Conservation (phyloP, 2,113 vertebrate species). For the Leuciscus idus region DNA sequence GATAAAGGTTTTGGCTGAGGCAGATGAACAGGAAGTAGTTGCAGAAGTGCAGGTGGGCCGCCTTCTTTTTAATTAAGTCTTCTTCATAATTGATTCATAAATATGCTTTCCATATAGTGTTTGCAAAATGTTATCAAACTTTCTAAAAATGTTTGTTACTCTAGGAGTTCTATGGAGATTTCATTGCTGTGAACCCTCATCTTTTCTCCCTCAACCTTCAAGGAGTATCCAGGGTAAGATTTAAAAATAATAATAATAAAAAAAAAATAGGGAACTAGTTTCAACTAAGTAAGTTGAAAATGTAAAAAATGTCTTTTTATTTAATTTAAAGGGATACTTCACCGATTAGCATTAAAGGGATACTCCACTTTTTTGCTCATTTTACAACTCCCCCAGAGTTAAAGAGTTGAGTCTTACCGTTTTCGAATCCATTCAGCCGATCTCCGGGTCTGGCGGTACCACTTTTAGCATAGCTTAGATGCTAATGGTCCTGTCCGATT, state of each 20-base stretch:
- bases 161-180: constrained; percentile 97
- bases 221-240: constrained; percentile 86
- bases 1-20: constrained; percentile 90
- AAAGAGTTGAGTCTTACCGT: no score
- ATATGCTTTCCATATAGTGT: background rate
- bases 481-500: no score
- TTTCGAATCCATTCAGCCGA: no score
- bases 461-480: no score
- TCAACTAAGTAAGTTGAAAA: no score
- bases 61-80: background rate
- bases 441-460: no score
- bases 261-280: background rate
- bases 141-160: background rate
- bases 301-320: no score
- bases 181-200: constrained; percentile 96
- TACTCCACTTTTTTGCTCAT: no score
- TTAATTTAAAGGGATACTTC: no score
- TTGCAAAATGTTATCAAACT: background rate
- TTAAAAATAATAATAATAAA: no score
- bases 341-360: no score
- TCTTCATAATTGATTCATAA: background rate
- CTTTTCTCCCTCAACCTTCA: constrained; percentile 93
- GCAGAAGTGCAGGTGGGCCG: constrained; percentile 89
- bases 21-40: constrained; percentile 94
- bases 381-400: no score